phyloP scores from a whole-genome alignment of 1,140 invertebrate species.

The Neodiprion lecontei region DNA sequence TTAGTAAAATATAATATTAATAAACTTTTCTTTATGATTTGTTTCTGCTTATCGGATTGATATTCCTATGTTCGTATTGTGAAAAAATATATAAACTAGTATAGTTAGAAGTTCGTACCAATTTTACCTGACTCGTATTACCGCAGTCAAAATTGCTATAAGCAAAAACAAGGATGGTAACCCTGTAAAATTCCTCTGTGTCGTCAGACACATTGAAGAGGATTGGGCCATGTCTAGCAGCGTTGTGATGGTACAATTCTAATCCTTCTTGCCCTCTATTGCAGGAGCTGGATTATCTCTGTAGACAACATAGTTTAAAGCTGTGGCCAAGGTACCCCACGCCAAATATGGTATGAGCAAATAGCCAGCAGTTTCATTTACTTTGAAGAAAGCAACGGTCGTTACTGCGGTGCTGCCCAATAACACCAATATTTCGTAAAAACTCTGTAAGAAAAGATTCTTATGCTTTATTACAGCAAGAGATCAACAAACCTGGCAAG shows the following conservation, averaged over 20 bases:
- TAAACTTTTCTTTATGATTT: neutral
- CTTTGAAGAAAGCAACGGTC: conserved; percentile 69
- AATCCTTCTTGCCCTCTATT: conserved; percentile 31
- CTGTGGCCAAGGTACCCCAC: conserved; percentile 77
- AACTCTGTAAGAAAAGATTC: conserved; percentile 66
- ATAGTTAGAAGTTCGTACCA: too few species aligned
- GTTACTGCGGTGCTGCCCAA: conserved; percentile 69
- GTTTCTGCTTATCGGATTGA: neutral
- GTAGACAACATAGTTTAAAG: conserved; percentile 73
- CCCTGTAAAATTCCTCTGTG: neutral
- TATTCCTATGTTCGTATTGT: neutral
- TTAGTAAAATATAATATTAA: neutral
- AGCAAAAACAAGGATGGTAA: neutral
- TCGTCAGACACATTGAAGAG: neutral
- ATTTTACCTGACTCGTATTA: neutral
- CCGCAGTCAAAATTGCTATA: neutral
- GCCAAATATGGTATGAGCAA: conserved; percentile 81
- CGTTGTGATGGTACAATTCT: conserved; percentile 4
- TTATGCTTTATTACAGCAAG: too few species aligned
- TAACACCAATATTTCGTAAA: conserved; percentile 73
- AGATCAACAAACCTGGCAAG: too few species aligned
- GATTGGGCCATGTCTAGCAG: too few species aligned
- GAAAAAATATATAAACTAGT: neutral
- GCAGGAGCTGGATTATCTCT: conserved; percentile 63
- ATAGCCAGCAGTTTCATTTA: conserved; percentile 74